Evolutionary conservation across 2,113 vertebrate species (phyloP).

Genomic region (Bucco capensis): DNA sequence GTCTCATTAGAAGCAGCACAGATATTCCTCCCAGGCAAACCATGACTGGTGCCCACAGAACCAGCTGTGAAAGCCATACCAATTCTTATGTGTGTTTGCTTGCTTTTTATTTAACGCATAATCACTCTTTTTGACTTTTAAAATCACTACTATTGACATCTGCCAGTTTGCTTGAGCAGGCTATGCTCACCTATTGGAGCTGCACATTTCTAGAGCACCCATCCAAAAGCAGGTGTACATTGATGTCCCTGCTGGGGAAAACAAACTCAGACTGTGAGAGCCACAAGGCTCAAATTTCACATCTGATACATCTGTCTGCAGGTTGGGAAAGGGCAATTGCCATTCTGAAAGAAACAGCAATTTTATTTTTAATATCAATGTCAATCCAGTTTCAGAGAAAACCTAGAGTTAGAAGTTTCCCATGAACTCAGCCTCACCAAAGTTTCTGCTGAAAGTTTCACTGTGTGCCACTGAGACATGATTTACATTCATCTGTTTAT

Average conservation of each 20-base stretch:
- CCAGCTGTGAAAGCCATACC: neutral
- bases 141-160: neutral
- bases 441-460: neutral
- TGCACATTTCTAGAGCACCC: neutral
- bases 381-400: neutral
- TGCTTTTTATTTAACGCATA: neutral
- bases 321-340: neutral
- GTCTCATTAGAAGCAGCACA: neutral
- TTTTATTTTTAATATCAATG: neutral
- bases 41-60: neutral
- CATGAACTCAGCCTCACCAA: accelerated
- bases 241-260: no score
- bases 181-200: neutral
- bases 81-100: neutral
- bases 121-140: neutral
- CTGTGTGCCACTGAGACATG: neutral
- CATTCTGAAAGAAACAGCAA: neutral
- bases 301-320: neutral
- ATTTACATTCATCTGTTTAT: neutral
- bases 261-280: no score
- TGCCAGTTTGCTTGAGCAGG: neutral
- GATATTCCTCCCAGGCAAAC: neutral
- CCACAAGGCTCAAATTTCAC: neutral
- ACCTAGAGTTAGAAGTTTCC: neutral
- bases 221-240: neutral